A percentile compares a stretch with the other conserved stretches of the same genome.
Evolutionary conservation across 2,113 vertebrate genomes (phyloP).

Genomic region (Anolis sagrei): DNA sequence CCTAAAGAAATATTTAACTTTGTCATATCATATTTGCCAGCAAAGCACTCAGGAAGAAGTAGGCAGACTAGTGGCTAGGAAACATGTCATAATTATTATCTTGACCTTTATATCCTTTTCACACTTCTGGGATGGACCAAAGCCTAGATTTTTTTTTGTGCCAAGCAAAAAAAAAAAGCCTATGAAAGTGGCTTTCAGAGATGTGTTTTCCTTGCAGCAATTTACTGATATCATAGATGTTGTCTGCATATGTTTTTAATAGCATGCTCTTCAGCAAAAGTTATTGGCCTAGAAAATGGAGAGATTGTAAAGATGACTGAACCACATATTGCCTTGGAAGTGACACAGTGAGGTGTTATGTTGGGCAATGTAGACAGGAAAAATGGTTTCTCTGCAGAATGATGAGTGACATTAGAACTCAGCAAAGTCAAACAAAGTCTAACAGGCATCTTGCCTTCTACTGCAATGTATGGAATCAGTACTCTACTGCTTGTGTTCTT

Average conservation of each 20-base stretch:
- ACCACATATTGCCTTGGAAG: neutral
- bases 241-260: neutral
- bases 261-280: neutral
- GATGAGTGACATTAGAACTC: neutral
- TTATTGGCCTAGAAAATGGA: neutral
- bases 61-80: neutral
- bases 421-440: neutral
- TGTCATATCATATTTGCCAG: neutral
- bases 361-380: too few relatives aligned
- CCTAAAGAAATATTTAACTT: constrained; percentile 34
- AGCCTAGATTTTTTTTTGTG: neutral
- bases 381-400: too few relatives aligned
- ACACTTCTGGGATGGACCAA: neutral
- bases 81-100: neutral
- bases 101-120: neutral
- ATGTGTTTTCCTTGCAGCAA: neutral
- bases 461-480: neutral
- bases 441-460: neutral
- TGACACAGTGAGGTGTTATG: neutral
- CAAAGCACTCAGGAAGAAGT: neutral
- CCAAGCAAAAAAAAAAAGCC: neutral
- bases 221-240: neutral
- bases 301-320: neutral
- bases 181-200: neutral
- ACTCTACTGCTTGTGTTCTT: too few relatives aligned